phyloP scores from a whole-genome alignment of 2,888 invertebrate genomes.

The Drosophila borborema region DNA sequence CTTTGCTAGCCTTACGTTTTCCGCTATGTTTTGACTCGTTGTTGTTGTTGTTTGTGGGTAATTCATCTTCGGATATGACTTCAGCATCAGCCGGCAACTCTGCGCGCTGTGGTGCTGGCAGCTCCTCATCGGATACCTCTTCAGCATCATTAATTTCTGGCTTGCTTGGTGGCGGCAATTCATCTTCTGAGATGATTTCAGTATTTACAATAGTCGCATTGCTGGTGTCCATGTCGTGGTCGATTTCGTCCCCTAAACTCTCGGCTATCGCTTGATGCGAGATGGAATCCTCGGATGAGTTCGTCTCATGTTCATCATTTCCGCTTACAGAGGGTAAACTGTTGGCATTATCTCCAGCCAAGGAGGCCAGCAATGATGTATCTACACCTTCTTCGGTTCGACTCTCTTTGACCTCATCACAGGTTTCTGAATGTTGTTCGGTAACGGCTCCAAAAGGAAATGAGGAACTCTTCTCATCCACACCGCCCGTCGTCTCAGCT shows the following conservation, averaged over 20 bases:
- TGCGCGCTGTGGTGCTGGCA: conserved; percentile 90
- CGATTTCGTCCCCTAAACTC: conserved; percentile 71
- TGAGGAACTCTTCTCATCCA: conserved; percentile 85
- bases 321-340: conserved; percentile 84
- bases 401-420: conserved; percentile 82
- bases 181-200: conserved; percentile 94
- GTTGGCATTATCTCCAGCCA: conserved; percentile 85
- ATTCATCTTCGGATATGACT: conserved; percentile 93
- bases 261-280: conserved; percentile 83
- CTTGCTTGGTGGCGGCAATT: conserved; percentile 90
- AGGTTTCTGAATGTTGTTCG: conserved; percentile 83
- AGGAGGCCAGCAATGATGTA: conserved; percentile 83
- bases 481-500: conserved; percentile 56
- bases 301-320: conserved; percentile 76
- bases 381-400: conserved; percentile 81
- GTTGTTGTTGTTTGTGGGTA: conserved; percentile 86
- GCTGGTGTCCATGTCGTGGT: conserved; percentile 75
- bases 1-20: conserved; percentile 65
- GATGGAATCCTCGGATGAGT: conserved; percentile 81
- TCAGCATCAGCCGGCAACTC: conserved; percentile 90
- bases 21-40: conserved; percentile 41
- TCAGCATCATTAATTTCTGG: conserved; percentile 93
- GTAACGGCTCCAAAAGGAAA: conserved; percentile 83
- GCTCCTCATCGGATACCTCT: conserved; percentile 92
- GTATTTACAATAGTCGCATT: conserved; percentile 89